Percentiles rank a stretch among this genome's conserved stretches.
Conservation (phyloP, 2,113 vertebrate genomes). For the Loxodonta africana region DNA sequence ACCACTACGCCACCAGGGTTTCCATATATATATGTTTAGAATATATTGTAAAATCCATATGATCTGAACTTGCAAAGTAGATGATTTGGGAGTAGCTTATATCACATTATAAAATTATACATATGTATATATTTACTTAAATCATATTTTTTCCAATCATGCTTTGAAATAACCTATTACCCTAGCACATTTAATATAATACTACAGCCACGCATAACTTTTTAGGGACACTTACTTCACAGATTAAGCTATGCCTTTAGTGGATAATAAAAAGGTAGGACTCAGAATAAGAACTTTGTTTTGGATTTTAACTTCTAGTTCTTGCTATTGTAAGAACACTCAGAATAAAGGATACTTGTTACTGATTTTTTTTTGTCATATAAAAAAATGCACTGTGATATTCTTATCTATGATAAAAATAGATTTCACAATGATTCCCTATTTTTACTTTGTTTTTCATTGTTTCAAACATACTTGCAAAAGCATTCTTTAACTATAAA, state of each 20-base stretch:
- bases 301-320: constrained; percentile 54
- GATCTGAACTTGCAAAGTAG: not conserved
- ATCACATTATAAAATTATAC: not conserved
- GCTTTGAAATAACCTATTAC: not conserved
- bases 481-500: constrained; percentile 44
- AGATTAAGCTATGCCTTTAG: not conserved
- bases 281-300: constrained; percentile 49
- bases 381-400: constrained; percentile 1
- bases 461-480: constrained; percentile 40
- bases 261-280: constrained; percentile 12
- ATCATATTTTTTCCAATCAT: not conserved
- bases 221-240: not conserved
- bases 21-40: not conserved
- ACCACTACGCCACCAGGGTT: not conserved
- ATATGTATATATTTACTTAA: not conserved
- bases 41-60: constrained; percentile 10
- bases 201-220: not conserved
- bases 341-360: not conserved
- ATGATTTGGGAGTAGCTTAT: not conserved
- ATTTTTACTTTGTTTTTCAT: constrained; percentile 55
- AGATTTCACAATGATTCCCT: not conserved
- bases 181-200: not conserved
- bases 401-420: constrained; percentile 54
- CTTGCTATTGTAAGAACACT: constrained; percentile 50
- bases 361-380: constrained; percentile 23